A percentile compares a stretch with the other conserved stretches of the same genome.
Evolutionary conservation across 2,797 vertebrate species (phyloP).

Genomic region (Phrynocephalus vlangalii): DNA sequence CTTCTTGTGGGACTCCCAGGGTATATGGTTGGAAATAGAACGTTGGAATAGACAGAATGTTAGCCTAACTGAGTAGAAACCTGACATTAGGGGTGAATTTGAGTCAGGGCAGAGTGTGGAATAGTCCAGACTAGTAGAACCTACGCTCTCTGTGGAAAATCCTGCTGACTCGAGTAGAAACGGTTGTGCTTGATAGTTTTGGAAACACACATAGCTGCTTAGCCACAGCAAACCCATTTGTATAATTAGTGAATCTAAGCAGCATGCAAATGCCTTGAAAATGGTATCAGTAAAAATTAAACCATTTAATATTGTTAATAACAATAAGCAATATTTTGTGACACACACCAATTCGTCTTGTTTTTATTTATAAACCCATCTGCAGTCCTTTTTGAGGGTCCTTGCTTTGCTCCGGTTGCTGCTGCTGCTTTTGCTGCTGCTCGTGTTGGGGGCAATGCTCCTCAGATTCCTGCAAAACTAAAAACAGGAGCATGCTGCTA

Average conservation of each 20-base stretch:
- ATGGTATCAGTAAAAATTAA: background rate
- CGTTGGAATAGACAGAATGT: no score
- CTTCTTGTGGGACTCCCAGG: no score
- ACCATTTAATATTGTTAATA: constrained; percentile 7
- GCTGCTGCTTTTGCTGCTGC: background rate
- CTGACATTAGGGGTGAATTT: no score
- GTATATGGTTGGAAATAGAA: no score
- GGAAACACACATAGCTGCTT: background rate
- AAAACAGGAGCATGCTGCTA: background rate
- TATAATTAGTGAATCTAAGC: constrained; percentile 1
- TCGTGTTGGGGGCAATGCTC: background rate
- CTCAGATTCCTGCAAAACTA: background rate
- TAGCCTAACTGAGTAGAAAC: no score
- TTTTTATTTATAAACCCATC: background rate
- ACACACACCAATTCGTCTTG: background rate
- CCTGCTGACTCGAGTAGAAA: background rate
- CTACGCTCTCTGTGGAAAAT: background rate
- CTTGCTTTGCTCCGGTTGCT: constrained; percentile 6
- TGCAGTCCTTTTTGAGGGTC: background rate
- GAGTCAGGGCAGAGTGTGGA: no score
- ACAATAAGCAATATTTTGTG: background rate
- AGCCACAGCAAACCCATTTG: background rate
- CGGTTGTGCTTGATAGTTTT: background rate
- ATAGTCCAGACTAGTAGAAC: background rate
- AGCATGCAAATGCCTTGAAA: background rate